Conservation (phyloP, 1,140 invertebrate genomes). For the Bombus balteatus region DNA sequence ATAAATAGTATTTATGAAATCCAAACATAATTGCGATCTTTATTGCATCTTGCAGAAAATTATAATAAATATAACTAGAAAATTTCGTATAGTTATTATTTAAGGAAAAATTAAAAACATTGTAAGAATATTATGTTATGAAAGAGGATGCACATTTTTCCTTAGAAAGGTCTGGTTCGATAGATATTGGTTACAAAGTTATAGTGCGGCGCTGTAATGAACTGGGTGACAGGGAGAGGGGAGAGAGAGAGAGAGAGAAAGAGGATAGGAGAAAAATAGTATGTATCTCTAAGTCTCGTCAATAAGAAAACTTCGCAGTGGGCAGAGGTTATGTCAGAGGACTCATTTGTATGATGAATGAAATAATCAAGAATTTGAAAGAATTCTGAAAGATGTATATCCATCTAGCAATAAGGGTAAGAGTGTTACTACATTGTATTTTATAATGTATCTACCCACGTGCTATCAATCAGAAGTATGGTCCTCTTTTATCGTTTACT, state of each 20-base stretch:
- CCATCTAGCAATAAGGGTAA: background rate
- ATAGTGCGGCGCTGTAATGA: background rate
- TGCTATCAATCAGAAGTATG: background rate
- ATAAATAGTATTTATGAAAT: background rate
- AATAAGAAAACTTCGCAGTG: background rate
- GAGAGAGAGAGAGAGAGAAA: too few species aligned
- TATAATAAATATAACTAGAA: background rate
- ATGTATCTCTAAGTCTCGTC: background rate
- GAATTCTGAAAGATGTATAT: background rate
- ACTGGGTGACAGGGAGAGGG: too few species aligned
- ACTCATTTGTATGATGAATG: background rate
- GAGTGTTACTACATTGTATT: background rate
- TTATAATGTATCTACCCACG: background rate
- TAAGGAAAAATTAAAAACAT: background rate
- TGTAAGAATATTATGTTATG: background rate
- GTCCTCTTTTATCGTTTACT: too few species aligned
- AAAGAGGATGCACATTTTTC: background rate
- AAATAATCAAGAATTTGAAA: constrained; percentile 3
- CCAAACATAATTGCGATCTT: too few species aligned
- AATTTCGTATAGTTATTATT: background rate
- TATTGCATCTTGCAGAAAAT: background rate
- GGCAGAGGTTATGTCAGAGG: background rate
- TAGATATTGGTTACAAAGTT: background rate
- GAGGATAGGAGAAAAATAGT: background rate
- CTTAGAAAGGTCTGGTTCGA: background rate